Evolutionary conservation across 2,888 invertebrate species (phyloP).

Genomic region (Spilosoma lubricipeda): DNA sequence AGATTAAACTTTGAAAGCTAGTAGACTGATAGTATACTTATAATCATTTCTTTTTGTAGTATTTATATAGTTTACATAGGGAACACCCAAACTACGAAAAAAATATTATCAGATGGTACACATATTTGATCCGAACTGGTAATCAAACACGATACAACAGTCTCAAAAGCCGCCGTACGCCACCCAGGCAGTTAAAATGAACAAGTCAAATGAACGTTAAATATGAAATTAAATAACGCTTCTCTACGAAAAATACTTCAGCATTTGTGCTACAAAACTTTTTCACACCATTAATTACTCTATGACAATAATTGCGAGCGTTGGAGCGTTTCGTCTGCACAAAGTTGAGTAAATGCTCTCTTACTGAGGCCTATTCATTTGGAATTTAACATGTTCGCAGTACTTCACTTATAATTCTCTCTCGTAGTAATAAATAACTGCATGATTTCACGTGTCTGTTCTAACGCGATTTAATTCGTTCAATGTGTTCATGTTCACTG

Average conservation of each 20-base stretch:
- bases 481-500: slow-evolving; percentile 70
- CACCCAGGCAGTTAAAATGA: no score
- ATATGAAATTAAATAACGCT: background rate
- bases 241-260: background rate
- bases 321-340: slow-evolving; percentile 72
- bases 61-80: no score
- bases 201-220: background rate
- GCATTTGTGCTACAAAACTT: slow-evolving; percentile 7
- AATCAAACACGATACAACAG: no score
- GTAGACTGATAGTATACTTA: no score
- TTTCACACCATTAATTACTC: slow-evolving; percentile 52
- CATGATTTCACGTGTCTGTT: slow-evolving; percentile 64
- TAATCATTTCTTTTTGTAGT: no score
- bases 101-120: no score
- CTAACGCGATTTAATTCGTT: slow-evolving; percentile 65
- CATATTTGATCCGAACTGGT: no score
- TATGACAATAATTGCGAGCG: slow-evolving; percentile 74
- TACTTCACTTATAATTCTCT: slow-evolving; percentile 55
- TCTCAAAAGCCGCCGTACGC: no score
- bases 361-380: slow-evolving; percentile 75
- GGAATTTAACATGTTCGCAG: slow-evolving; percentile 71
- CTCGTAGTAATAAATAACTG: slow-evolving; percentile 69
- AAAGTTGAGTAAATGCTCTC: slow-evolving; percentile 74
- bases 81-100: no score
- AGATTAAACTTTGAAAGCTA: no score